These are phyloP conservation scores for Cryptotermes secundus DNA, from an alignment of 1,140 invertebrate species.

Conservation along the genomic window DNA sequence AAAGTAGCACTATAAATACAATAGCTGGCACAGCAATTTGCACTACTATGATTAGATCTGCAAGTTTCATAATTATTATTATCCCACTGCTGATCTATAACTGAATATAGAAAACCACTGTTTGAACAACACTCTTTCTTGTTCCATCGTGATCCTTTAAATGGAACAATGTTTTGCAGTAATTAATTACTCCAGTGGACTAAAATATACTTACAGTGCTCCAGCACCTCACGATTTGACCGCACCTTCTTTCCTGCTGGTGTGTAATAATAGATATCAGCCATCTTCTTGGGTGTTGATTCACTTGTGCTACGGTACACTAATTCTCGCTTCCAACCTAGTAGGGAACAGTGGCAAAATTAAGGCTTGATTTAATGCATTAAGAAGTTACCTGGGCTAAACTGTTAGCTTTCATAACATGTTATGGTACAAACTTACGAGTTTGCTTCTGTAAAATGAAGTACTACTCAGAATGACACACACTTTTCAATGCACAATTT, in stretches of 20 bases:
- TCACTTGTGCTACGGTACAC: not conserved
- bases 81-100: not conserved
- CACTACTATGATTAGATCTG: not conserved
- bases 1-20: not conserved
- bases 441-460: no score
- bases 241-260: constrained; percentile 30
- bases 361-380: no score
- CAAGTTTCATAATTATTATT: not conserved
- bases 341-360: not conserved
- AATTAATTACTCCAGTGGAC: not conserved
- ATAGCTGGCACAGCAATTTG: not conserved
- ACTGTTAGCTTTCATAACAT: no score
- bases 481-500: no score
- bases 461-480: no score
- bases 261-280: constrained; percentile 34
- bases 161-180: constrained; percentile 7
- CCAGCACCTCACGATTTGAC: constrained; percentile 22
- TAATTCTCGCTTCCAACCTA: constrained; percentile 33
- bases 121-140: no score
- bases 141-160: not conserved
- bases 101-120: not conserved
- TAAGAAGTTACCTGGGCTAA: no score
- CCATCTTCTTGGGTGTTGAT: not conserved
- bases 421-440: no score
- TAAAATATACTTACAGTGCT: constrained; percentile 27